Evolutionary conservation across 2,888 invertebrate genomes (phyloP).

Genomic region (Nymphalis urticae): DNA sequence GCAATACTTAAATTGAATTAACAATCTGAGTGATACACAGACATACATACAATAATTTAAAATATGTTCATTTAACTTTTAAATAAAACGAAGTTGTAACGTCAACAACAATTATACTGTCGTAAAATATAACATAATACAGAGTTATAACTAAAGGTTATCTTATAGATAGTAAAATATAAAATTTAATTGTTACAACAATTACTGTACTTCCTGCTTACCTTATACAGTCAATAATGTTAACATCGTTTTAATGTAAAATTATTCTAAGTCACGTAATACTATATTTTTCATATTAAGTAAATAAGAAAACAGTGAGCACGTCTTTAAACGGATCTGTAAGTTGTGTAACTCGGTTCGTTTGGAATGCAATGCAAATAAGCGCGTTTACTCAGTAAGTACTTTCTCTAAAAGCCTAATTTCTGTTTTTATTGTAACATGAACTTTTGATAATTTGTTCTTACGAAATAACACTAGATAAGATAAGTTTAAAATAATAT

Average conservation of each 20-base stretch:
- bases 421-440: constrained; percentile 60
- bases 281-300: background rate
- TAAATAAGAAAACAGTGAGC: constrained; percentile 2
- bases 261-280: constrained; percentile 18
- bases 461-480: too few species aligned
- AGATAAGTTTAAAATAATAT: too few species aligned
- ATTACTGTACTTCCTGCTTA: background rate
- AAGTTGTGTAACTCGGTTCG: constrained; percentile 44
- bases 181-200: background rate
- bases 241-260: constrained; percentile 6
- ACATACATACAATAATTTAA: too few species aligned
- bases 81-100: too few species aligned
- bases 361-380: constrained; percentile 61
- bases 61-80: too few species aligned
- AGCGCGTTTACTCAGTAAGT: constrained; percentile 39
- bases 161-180: background rate
- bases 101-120: too few species aligned
- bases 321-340: constrained; percentile 24
- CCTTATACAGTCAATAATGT: background rate
- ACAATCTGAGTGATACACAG: too few species aligned
- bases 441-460: background rate
- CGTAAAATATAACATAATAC: too few species aligned
- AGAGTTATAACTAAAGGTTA: too few species aligned
- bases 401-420: constrained; percentile 65
- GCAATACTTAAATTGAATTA: too few species aligned